Evolutionary conservation across 2,888 invertebrate genomes (phyloP).

Genomic region (Papilio elwesi): DNA sequence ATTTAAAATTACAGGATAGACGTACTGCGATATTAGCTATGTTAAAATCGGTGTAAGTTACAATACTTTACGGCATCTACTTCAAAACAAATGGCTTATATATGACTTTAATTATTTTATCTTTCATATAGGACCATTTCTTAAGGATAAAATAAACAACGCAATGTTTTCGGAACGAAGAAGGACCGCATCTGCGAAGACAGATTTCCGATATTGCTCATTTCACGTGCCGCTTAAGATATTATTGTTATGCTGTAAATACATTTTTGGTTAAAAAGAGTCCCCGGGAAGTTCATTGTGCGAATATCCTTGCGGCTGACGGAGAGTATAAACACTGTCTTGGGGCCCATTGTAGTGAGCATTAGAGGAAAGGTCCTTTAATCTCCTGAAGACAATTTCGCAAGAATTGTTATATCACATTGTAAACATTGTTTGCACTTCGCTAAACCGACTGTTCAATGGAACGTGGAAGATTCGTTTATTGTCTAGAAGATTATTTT

Average conservation of each 20-base stretch:
- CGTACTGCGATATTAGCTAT: too few species aligned
- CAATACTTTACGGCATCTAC: too few species aligned
- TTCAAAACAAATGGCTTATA: too few species aligned
- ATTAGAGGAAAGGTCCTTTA: conserved; percentile 66
- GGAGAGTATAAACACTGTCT: conserved; percentile 69
- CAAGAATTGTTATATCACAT: conserved; percentile 59
- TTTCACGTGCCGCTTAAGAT: conserved; percentile 47
- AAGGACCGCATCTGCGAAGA: conserved; percentile 48
- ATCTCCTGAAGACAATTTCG: conserved; percentile 69
- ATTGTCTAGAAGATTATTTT: conserved; percentile 17
- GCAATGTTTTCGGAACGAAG: conserved; percentile 45
- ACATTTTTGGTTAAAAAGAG: conserved; percentile 69
- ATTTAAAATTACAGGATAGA: too few species aligned
- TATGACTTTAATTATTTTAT: too few species aligned
- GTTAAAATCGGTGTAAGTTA: too few species aligned
- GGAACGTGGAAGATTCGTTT: conserved; percentile 11
- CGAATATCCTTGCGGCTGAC: conserved; percentile 68
- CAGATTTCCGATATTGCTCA: conserved; percentile 45
- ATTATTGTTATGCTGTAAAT: conserved; percentile 68
- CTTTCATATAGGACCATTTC: not conserved
- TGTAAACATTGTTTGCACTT: conserved; percentile 53
- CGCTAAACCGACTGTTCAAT: conserved; percentile 53
- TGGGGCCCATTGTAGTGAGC: conserved; percentile 63
- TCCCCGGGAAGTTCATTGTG: conserved; percentile 63
- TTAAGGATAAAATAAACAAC: conserved; percentile 5